Percentiles rank a stretch among this genome's conserved stretches.
phyloP scores from a whole-genome alignment of 2,888 invertebrate genomes.

The Clostera curtula region DNA sequence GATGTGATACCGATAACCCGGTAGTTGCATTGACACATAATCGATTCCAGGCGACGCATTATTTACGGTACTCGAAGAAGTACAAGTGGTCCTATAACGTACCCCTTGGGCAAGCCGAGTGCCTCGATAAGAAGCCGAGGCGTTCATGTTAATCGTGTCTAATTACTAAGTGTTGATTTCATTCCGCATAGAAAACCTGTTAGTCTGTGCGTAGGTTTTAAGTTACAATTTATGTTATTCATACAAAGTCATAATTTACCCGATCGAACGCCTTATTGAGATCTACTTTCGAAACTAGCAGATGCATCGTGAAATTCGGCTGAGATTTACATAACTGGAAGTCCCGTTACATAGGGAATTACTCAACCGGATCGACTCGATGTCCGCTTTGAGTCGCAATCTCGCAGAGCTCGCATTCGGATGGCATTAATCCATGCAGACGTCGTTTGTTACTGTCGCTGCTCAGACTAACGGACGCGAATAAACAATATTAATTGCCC shows the following conservation, averaged over 20 bases:
- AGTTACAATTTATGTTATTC: slow-evolving; percentile 25
- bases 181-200: slow-evolving; percentile 35
- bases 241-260: slow-evolving; percentile 25
- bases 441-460: slow-evolving; percentile 57
- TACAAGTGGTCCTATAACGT: slow-evolving; percentile 27
- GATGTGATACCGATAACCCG: slow-evolving; percentile 37
- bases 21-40: slow-evolving; percentile 38
- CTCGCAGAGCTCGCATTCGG: slow-evolving; percentile 20
- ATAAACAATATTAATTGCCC: slow-evolving; percentile 69
- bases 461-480: slow-evolving; percentile 62
- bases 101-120: slow-evolving; percentile 31
- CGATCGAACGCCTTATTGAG: slow-evolving; percentile 46
- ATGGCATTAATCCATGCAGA: slow-evolving; percentile 48
- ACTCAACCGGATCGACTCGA: slow-evolving; percentile 58
- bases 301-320: slow-evolving; percentile 64
- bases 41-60: slow-evolving; percentile 38
- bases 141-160: slow-evolving; percentile 35
- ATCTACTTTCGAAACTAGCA: slow-evolving; percentile 60
- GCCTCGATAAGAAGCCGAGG: slow-evolving; percentile 32
- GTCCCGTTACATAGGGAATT: slow-evolving; percentile 69
- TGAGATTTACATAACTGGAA: slow-evolving; percentile 70
- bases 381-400: slow-evolving; percentile 21
- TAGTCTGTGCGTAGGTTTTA: slow-evolving; percentile 24
- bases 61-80: slow-evolving; percentile 22
- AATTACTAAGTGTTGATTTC: slow-evolving; percentile 35